Evolutionary conservation across 1,140 invertebrate species (phyloP), one percentile per base, ranked within the genome.

Genomic region (Drosophila bocki): DNA sequence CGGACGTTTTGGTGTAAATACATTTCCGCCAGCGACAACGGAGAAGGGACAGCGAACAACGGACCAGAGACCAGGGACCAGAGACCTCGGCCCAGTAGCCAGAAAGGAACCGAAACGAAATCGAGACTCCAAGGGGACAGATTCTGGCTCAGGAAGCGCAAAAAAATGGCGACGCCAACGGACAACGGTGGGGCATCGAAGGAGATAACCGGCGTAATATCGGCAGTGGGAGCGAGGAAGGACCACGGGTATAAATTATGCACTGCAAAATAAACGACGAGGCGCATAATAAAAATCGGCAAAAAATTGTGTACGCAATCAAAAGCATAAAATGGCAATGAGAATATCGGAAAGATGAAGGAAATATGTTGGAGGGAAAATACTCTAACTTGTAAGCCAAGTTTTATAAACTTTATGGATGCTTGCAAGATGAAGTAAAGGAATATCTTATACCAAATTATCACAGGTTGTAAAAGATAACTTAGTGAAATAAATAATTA

Each of bases 1-100:
- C 78, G 85, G 80, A 88, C 84, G 75, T 79, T 88, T 74, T 88
- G 78, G 65, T 90, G 86, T 90, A 90, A 88, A 90, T 90, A 90
- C 85, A 88, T 90, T 88, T 88, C 84, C 84, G 84, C 74, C 80
- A 57, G 53, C 68, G 63, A 57, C 62, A 80, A 58, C 29, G 50
- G 48, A 32, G 37, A 42, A 42, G 5, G 54, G 39, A 26, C 45
- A 42, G 41, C 48, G 41, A 53, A 33, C 64, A 17, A 12, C 58
- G 29, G 58, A 33, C 37, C 41, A 58, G 71, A 33, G 56, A 42
- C 42, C 44, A 51, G 37, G 6, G 15, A 19, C 44, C 35, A 65
- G 60, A 41, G 45, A 13, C 61, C 42, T 56, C 39, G 53, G 50
- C 62, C 50, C 56, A 54, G 56, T 68, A 50, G 57, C 67, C 79